phyloP scores from a whole-genome alignment of 2,113 vertebrate species.

The Paracanthobrama guichenoti region DNA sequence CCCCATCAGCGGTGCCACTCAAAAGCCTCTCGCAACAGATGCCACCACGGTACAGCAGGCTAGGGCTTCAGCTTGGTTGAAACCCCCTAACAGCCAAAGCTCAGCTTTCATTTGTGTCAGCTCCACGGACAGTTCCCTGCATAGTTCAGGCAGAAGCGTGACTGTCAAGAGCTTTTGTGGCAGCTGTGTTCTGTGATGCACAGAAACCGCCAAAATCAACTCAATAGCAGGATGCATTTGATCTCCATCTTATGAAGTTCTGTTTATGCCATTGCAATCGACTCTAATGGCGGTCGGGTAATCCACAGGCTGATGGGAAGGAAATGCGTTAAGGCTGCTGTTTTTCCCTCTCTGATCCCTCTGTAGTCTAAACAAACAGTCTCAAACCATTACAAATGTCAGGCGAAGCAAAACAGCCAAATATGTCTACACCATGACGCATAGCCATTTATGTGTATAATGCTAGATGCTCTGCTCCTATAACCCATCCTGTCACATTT shows the following conservation, averaged over 20 bases:
- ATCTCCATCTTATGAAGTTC: conserved; percentile 49
- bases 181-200: conserved; percentile 68
- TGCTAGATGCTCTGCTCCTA: conserved; percentile 50
- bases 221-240: conserved; percentile 38
- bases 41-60: conserved; percentile 6
- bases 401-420: conserved; percentile 41
- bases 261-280: conserved; percentile 63
- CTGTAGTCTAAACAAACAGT: conserved; percentile 63
- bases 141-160: conserved; percentile 57
- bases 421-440: conserved; percentile 37
- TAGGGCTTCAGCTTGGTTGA: conserved; percentile 8
- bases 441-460: conserved; percentile 56
- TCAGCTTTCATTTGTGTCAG: conserved; percentile 27
- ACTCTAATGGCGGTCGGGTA: conserved; percentile 68
- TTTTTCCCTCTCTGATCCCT: conserved; percentile 40
- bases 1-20: conserved; percentile 14
- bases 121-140: conserved; percentile 59
- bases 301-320: conserved; percentile 39
- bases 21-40: conserved; percentile 49
- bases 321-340: conserved; percentile 55
- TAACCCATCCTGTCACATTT: conserved; percentile 56
- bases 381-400: conserved; percentile 64
- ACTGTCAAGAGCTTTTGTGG: conserved; percentile 55
- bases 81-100: conserved; percentile 3
- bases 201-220: conserved; percentile 52